Evolutionary conservation across 35 echinoderm and acorn worm genomes (phyloP).

Genomic region (Acanthaster planci): DNA sequence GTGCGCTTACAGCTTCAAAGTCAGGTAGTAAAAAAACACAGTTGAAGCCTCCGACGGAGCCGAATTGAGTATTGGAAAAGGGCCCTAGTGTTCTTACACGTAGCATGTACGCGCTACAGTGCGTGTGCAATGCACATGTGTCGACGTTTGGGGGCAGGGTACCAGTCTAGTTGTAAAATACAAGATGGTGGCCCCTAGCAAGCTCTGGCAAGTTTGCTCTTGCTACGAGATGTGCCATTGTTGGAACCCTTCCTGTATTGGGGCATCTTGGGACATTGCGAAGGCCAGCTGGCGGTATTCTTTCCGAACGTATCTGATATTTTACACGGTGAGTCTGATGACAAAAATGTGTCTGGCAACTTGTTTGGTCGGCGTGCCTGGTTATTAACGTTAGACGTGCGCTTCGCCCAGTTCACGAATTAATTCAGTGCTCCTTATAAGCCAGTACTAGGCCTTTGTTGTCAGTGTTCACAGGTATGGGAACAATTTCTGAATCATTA

Average conservation of each 20-base stretch:
- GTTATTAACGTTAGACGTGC: too few species aligned
- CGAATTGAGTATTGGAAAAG: too few species aligned
- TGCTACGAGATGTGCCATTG: conserved; percentile 86
- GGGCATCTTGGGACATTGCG: conserved; percentile 56
- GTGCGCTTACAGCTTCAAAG: too few species aligned
- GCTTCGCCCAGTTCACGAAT: too few species aligned
- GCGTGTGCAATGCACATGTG: background rate
- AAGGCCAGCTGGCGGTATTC: conserved; percentile 62
- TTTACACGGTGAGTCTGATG: conserved; percentile 69
- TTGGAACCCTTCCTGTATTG: conserved; percentile 64
- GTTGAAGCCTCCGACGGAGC: too few species aligned
- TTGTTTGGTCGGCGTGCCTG: too few species aligned
- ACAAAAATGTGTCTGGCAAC: background rate
- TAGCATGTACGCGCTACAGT: background rate
- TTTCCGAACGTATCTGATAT: conserved; percentile 47
- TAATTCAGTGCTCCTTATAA: too few species aligned
- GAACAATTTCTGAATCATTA: too few species aligned
- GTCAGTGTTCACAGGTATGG: too few species aligned
- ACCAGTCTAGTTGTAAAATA: background rate
- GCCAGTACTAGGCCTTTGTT: too few species aligned
- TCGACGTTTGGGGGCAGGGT: background rate
- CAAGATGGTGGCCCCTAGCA: conserved; percentile 67
- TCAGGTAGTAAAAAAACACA: too few species aligned
- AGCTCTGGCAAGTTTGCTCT: conserved; percentile 50
- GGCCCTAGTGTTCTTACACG: background rate